Conservation (phyloP, 2,113 vertebrate species). For the Pseudopodoces humilis region DNA sequence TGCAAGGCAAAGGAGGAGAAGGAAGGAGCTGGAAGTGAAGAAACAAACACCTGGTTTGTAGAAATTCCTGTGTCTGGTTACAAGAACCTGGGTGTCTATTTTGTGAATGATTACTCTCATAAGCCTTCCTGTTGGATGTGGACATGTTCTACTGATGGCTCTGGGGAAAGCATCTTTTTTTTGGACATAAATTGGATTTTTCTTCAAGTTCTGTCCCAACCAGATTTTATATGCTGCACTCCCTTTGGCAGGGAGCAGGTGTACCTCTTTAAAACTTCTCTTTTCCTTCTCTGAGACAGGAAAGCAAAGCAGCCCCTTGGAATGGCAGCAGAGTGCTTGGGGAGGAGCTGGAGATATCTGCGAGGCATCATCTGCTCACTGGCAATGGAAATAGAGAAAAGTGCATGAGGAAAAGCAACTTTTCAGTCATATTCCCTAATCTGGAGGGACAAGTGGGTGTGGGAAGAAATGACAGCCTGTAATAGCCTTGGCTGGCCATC, state of each 20-base stretch:
- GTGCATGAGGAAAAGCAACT: not conserved
- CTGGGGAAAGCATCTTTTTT: accelerated
- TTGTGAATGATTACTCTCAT: accelerated
- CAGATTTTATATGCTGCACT: not conserved
- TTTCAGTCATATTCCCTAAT: slow-evolving; percentile 15
- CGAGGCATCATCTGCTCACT: not conserved
- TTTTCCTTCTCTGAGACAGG: not conserved
- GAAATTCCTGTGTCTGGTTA: not conserved
- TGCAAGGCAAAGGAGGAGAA: not conserved
- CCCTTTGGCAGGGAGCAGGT: not conserved
- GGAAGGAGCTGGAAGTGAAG: not conserved
- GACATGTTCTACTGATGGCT: accelerated
- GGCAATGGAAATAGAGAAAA: not conserved
- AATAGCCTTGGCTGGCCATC: slow-evolving; percentile 45
- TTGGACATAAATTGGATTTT: not conserved
- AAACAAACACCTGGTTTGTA: not conserved
- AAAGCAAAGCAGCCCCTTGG: not conserved
- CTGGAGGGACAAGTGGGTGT: slow-evolving; percentile 45
- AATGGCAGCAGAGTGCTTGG: not conserved
- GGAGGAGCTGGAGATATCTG: not conserved
- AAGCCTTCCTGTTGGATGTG: not conserved
- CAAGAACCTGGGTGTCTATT: accelerated
- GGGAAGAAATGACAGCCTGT: slow-evolving; percentile 9
- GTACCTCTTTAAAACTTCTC: not conserved
- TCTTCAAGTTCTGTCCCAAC: not conserved